Percentiles rank a stretch among this genome's conserved stretches.
These are phyloP conservation scores for Mormyrus proboscirostris DNA, from an alignment of 2,797 vertebrate species.

Conservation along the genomic window DNA sequence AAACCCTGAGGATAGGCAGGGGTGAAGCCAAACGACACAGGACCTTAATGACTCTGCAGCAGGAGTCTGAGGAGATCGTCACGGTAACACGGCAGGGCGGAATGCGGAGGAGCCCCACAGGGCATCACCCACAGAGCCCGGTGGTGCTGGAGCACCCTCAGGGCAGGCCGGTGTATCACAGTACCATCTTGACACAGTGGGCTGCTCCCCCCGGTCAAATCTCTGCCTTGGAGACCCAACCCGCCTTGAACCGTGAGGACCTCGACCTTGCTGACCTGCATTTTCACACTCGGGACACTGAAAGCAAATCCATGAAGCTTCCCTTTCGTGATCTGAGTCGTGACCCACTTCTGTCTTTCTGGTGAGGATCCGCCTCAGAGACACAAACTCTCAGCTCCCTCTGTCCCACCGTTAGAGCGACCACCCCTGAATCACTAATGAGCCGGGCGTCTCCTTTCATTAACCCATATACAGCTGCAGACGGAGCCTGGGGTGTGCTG, in stretches of 20 bases:
- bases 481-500: neutral
- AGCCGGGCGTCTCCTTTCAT: neutral
- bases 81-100: neutral
- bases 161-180: neutral
- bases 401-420: neutral
- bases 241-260: neutral
- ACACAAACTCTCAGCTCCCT: neutral
- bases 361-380: neutral
- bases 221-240: neutral
- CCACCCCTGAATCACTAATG: neutral
- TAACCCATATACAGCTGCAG: conserved; percentile 5
- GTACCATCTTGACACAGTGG: neutral
- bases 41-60: conserved; percentile 14
- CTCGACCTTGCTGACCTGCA: neutral
- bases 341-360: neutral
- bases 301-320: neutral
- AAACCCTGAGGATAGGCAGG: neutral
- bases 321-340: neutral
- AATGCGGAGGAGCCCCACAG: neutral
- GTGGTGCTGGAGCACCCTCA: neutral
- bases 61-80: neutral
- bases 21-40: neutral
- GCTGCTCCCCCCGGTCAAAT: neutral
- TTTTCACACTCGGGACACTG: neutral
- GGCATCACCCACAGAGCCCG: neutral